phyloP scores from a whole-genome alignment of 2,888 invertebrate species.

The Priocnemis perturbator region DNA sequence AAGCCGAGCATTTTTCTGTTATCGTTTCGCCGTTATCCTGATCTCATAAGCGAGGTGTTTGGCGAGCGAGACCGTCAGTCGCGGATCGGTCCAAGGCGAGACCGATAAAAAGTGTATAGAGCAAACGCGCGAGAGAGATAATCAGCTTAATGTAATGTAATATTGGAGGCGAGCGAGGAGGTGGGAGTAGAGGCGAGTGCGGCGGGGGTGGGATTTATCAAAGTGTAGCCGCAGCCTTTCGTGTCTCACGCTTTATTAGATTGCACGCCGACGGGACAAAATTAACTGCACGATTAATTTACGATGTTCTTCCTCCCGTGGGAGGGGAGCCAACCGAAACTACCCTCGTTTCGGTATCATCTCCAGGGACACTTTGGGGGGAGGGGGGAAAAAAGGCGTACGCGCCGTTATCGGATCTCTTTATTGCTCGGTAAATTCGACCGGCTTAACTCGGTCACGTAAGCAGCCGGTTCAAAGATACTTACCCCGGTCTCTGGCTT shows the following conservation, averaged over 20 bases:
- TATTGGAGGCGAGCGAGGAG: constrained; percentile 39
- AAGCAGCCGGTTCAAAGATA: too few relatives aligned
- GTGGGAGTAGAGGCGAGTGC: background rate
- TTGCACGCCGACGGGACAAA: constrained; percentile 44
- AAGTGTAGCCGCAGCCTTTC: constrained; percentile 54
- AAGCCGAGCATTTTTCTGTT: too few relatives aligned
- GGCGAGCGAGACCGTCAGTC: constrained; percentile 21
- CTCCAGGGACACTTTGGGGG: background rate
- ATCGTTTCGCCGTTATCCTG: too few relatives aligned
- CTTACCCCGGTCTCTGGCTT: too few relatives aligned
- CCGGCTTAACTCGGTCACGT: too few relatives aligned
- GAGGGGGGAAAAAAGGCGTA: background rate
- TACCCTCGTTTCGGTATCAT: background rate
- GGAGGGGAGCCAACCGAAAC: background rate
- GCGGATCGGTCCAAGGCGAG: constrained; percentile 31
- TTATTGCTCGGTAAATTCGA: too few relatives aligned
- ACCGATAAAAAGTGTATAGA: constrained; percentile 34
- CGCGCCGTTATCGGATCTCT: background rate
- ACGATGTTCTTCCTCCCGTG: constrained; percentile 30
- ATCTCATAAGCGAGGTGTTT: constrained; percentile 8
- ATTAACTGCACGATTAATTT: constrained; percentile 56
- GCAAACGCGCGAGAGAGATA: constrained; percentile 40
- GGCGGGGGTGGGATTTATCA: constrained; percentile 49
- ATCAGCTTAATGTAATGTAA: constrained; percentile 58
- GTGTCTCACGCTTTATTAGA: constrained; percentile 61